These are phyloP conservation scores for Diaphora mendica DNA, from an alignment of 2,888 invertebrate genomes.

Conservation along the genomic window DNA sequence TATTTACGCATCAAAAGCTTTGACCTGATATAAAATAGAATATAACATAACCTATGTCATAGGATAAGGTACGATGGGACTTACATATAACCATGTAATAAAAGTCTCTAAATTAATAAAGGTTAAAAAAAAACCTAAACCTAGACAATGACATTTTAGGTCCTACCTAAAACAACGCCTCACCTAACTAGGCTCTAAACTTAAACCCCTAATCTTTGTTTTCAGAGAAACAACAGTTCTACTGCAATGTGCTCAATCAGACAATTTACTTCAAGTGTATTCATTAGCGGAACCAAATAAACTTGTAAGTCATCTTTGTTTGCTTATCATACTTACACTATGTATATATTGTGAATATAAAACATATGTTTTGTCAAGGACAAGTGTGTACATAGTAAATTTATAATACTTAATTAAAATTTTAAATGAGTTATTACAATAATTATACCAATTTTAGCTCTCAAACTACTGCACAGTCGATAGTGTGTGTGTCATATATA, in stretches of 20 bases:
- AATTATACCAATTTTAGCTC: neutral
- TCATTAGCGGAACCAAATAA: slow-evolving; percentile 65
- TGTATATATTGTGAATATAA: neutral
- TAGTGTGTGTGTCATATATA: no score
- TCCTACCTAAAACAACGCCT: no score
- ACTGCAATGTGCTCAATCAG: slow-evolving; percentile 70
- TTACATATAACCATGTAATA: no score
- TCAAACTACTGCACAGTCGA: no score
- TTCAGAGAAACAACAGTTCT: slow-evolving; percentile 68
- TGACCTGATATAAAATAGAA: no score
- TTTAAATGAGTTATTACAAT: neutral
- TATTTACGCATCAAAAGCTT: no score
- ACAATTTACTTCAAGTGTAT: slow-evolving; percentile 57
- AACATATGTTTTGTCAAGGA: slow-evolving; percentile 1
- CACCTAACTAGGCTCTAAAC: no score
- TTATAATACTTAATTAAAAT: neutral
- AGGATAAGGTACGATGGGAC: no score
- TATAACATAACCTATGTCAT: no score
- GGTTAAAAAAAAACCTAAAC: no score
- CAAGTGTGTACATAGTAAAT: neutral
- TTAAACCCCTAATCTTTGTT: slow-evolving; percentile 26
- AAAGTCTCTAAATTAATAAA: no score
- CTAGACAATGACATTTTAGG: no score
- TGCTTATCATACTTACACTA: neutral
- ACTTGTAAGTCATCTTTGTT: slow-evolving; percentile 62